Evolutionary conservation across 2,888 invertebrate genomes (phyloP).

Genomic region (Scelioninae gen. 1): DNA sequence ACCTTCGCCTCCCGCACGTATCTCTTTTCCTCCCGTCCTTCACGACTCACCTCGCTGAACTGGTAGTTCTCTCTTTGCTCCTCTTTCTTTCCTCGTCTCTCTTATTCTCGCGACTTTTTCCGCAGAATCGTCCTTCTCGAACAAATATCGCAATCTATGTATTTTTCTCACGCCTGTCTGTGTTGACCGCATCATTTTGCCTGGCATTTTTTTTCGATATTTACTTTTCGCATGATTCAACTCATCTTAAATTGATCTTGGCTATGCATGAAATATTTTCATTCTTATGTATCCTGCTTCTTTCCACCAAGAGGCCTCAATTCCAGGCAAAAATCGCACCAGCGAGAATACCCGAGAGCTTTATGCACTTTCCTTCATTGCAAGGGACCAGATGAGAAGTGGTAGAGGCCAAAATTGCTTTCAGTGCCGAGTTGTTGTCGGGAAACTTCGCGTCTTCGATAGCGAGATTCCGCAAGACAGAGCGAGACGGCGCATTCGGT

Average conservation of each 20-base stretch:
- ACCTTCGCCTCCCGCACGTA: constrained; percentile 77
- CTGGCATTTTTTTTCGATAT: too few relatives aligned
- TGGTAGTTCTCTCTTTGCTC: constrained; percentile 68
- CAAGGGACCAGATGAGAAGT: constrained; percentile 74
- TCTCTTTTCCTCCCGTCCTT: constrained; percentile 75
- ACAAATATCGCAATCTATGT: constrained; percentile 41
- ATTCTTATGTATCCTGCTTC: constrained; percentile 54
- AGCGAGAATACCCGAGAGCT: constrained; percentile 78
- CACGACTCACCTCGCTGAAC: constrained; percentile 70
- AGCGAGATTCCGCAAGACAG: constrained; percentile 70
- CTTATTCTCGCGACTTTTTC: constrained; percentile 49
- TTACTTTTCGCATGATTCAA: constrained; percentile 27
- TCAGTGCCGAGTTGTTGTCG: constrained; percentile 82
- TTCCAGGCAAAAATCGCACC: constrained; percentile 67
- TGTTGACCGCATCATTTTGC: constrained; percentile 24
- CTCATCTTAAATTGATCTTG: background rate
- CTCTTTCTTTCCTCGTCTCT: constrained; percentile 67
- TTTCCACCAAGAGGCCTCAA: constrained; percentile 60
- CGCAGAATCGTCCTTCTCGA: constrained; percentile 40
- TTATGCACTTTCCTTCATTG: constrained; percentile 82
- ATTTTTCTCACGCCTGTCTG: constrained; percentile 45
- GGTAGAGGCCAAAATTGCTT: constrained; percentile 83
- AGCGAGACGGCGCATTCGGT: constrained; percentile 62
- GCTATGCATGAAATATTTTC: constrained; percentile 11
- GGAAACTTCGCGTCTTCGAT: constrained; percentile 82